phyloP scores from a whole-genome alignment of 2,113 vertebrate species.

The Hippocampus comes region DNA sequence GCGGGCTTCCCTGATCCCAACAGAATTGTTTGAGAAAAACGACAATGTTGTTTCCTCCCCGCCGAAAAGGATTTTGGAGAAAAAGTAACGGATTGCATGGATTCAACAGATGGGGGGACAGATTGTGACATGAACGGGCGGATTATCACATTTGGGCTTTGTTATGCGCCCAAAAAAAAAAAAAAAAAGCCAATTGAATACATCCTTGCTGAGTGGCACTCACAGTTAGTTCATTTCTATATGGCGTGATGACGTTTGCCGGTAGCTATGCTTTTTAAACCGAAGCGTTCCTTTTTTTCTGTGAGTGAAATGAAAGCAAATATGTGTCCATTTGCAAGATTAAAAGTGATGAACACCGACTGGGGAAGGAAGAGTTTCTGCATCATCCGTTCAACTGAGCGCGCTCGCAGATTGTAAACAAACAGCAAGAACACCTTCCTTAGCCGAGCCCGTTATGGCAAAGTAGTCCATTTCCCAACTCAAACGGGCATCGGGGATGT shows the following conservation, averaged over 20 bases:
- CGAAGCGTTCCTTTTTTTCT: not conserved
- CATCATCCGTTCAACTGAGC: no score
- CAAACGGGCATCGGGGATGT: conserved; percentile 21
- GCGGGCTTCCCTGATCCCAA: not conserved
- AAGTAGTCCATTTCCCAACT: conserved; percentile 7
- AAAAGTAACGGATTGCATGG: conserved; percentile 26
- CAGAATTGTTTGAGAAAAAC: not conserved
- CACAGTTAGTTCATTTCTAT: not conserved
- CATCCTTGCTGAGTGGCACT: not conserved
- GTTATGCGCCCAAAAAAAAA: conserved; percentile 6
- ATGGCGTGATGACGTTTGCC: no score
- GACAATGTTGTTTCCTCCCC: not conserved
- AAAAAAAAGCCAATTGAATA: not conserved
- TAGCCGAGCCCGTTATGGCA: not conserved
- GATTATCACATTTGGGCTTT: conserved; percentile 42
- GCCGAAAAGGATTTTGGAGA: not conserved
- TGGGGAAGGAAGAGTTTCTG: no score
- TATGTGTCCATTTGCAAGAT: no score
- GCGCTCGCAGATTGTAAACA: not conserved
- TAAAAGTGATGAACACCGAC: no score
- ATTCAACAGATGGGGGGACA: conserved; percentile 65
- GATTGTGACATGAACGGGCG: conserved; percentile 55
- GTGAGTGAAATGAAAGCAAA: no score
- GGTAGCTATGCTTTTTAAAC: not conserved
- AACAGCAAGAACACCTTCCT: not conserved